Evolutionary conservation across 2,888 invertebrate species (phyloP), one percentile per base, ranked within the genome.

Genomic region (Eubasilissa splendida): DNA sequence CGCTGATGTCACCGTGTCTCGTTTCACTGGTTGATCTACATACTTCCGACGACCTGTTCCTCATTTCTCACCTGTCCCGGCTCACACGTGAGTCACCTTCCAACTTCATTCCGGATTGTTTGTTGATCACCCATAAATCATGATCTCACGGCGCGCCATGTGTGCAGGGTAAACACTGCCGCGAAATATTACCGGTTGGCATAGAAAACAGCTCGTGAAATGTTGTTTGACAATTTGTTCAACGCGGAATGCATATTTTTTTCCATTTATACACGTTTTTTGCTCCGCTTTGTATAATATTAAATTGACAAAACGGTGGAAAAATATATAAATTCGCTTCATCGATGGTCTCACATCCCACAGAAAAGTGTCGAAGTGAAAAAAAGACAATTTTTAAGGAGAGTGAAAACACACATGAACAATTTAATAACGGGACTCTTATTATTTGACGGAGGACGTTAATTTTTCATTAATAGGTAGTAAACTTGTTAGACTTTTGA

Each of bases 91-190:
- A 76, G 54, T 76, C 76, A 76, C 76, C 52, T 65, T 63, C 65
- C 63, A 65, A 31, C 65, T 63, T n/a, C 10, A 56, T 54, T 65
- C 65, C 76, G 65, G 54, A 76, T 65, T 65, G 76, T 76, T 76
- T 76, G 76, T 54, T 53, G 31, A 76, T 76, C 65, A 76, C 54
- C 65, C 76, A 76, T 8, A 66, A 76, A 65, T 76, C 54, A 65
- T 76, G 71, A 73, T 58, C 58, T 73, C 71, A 73, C 71, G 12
- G 22, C 12, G 33, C 71, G 33, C 56, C 71, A 33, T 73, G 71
- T 73, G 42, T 56, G 58, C 11, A 31, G 70, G n/a, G 42, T 58
- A 73, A 31, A 4, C 14, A 73, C 22, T 12, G 52, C 70, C 70
- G 31, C 70, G 10, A 42, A 42, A 42, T 42, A 58, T n/a, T 9